These are phyloP conservation scores for Vicugna pacos DNA, from an alignment of 2,113 vertebrate genomes.

Conservation along the genomic window DNA sequence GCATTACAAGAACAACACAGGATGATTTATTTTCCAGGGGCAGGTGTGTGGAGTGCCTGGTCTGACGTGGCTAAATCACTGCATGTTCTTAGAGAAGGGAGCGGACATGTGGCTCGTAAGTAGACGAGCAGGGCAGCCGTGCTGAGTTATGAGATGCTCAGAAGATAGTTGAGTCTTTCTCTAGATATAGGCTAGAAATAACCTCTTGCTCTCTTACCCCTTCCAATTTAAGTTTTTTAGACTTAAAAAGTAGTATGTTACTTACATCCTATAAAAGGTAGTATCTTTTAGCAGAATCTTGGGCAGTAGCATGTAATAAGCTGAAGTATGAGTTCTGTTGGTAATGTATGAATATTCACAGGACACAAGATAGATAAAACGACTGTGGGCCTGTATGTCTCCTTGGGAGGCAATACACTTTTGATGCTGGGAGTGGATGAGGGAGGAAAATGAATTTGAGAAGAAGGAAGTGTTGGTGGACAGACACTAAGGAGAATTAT, in stretches of 20 bases:
- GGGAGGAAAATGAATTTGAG: background rate
- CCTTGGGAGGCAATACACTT: background rate
- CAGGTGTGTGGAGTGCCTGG: background rate
- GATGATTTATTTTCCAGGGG: background rate
- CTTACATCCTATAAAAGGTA: background rate
- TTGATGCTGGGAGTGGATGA: background rate
- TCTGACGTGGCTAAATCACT: background rate
- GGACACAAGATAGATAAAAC: background rate
- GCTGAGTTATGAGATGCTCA: background rate
- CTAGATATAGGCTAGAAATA: background rate
- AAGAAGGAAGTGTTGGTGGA: constrained; percentile 2
- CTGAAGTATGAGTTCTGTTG: background rate
- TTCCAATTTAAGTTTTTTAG: background rate
- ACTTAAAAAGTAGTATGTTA: background rate
- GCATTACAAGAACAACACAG: no score
- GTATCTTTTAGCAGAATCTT: background rate
- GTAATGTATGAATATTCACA: background rate
- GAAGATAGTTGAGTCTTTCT: background rate
- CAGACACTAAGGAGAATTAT: background rate
- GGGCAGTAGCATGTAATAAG: background rate
- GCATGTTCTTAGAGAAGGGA: background rate
- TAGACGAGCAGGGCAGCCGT: background rate
- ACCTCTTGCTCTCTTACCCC: background rate
- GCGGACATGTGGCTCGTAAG: background rate
- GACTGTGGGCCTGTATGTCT: background rate